Conservation (phyloP, 2,797 vertebrate genomes). For the Taenioides sp. region DNA sequence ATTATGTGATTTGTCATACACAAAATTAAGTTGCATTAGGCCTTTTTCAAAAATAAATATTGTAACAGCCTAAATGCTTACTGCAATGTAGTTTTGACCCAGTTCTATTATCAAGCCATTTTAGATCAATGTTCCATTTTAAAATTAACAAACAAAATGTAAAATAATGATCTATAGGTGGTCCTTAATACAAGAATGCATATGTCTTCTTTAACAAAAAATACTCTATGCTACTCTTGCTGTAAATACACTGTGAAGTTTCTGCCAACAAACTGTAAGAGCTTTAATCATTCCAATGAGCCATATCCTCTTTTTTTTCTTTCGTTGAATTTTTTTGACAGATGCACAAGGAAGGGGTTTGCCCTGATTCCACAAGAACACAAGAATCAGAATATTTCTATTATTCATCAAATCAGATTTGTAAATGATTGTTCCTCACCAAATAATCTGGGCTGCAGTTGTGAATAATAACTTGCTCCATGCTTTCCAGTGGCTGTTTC, state of each 20-base stretch:
- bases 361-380: constrained; percentile 53
- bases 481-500: constrained; percentile 59
- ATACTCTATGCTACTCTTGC: constrained; percentile 12
- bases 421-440: constrained; percentile 46
- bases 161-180: background rate
- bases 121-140: too few species aligned
- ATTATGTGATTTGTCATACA: too few species aligned
- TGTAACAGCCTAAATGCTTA: too few species aligned
- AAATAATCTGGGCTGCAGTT: constrained; percentile 64
- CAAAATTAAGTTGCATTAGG: too few species aligned
- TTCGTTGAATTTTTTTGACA: constrained; percentile 53
- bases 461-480: constrained; percentile 68
- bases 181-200: background rate
- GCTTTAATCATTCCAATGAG: constrained; percentile 59
- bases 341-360: constrained; percentile 56
- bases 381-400: background rate
- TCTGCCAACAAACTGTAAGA: constrained; percentile 76
- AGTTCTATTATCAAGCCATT: too few species aligned
- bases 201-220: background rate
- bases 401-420: background rate
- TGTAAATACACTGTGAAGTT: constrained; percentile 64
- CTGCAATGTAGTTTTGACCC: too few species aligned
- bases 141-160: background rate
- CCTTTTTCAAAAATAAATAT: too few species aligned
- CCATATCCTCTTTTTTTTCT: constrained; percentile 59